These are phyloP conservation scores for Chrysolophus pictus DNA, from an alignment of 2,797 vertebrate genomes.

Conservation along the genomic window DNA sequence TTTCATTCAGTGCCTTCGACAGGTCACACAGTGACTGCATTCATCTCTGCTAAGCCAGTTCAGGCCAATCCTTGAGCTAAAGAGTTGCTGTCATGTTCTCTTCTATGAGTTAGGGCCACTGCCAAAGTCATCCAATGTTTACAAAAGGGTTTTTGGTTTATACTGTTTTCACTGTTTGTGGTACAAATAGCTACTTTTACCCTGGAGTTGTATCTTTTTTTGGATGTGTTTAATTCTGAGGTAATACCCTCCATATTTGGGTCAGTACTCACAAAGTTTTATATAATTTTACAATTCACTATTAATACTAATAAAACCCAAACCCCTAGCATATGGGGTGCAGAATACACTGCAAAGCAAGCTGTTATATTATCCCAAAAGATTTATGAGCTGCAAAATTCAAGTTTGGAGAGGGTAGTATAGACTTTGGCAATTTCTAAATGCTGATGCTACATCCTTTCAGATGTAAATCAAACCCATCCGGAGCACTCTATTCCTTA, in stretches of 20 bases:
- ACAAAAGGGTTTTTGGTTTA: not conserved
- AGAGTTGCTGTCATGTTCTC: not conserved
- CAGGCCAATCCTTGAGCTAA: not conserved
- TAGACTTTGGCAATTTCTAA: conserved; percentile 35
- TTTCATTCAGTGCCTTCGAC: not conserved
- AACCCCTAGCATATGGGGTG: conserved; percentile 30
- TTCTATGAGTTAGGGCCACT: not conserved
- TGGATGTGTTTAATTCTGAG: not conserved
- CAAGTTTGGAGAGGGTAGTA: conserved; percentile 34
- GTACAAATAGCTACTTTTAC: conserved; percentile 25
- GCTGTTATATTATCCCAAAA: conserved; percentile 50
- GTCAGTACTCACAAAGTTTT: not conserved
- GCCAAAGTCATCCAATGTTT: conserved; percentile 7
- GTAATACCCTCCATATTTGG: conserved; percentile 3
- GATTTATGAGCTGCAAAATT: conserved; percentile 68
- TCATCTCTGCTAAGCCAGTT: not conserved
- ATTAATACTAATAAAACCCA: conserved; percentile 27
- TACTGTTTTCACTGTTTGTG: not conserved
- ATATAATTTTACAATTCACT: conserved; percentile 4
- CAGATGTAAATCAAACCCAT: conserved; percentile 52
- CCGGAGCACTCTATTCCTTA: not conserved
- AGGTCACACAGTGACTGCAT: not conserved
- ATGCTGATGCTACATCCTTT: conserved; percentile 50
- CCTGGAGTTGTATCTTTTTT: conserved; percentile 14
- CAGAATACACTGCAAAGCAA: conserved; percentile 63